These are phyloP conservation scores for Mythimna albipuncta DNA, from an alignment of 2,888 invertebrate genomes.

Conservation along the genomic window DNA sequence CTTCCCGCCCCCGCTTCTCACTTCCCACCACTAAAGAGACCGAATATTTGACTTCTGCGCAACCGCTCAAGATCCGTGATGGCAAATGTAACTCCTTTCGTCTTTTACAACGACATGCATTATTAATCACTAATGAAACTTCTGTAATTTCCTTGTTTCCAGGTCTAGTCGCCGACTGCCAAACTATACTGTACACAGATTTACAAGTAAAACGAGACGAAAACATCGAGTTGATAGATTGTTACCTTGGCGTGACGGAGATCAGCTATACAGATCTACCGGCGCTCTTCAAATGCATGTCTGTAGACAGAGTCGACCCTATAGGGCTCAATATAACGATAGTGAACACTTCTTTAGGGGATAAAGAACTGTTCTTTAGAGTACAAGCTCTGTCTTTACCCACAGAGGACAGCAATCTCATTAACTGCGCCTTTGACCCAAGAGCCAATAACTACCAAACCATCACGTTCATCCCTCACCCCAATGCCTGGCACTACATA, in stretches of 20 bases:
- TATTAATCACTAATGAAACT: neutral
- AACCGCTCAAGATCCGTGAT: no score
- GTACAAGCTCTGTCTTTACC: conserved; percentile 90
- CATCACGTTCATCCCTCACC: conserved; percentile 89
- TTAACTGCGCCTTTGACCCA: conserved; percentile 87
- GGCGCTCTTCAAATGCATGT: conserved; percentile 88
- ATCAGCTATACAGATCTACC: conserved; percentile 76
- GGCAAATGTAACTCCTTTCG: no score
- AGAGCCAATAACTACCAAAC: conserved; percentile 78
- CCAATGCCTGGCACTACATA: conserved; percentile 92
- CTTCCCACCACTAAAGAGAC: no score
- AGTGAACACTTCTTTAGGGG: conserved; percentile 76
- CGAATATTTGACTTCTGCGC: no score
- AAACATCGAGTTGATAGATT: conserved; percentile 79
- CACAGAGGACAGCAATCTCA: conserved; percentile 84
- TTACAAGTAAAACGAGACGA: conserved; percentile 90
- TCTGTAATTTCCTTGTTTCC: conserved; percentile 71
- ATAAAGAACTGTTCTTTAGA: conserved; percentile 78
- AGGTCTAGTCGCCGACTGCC: conserved; percentile 93
- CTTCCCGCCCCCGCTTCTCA: no score
- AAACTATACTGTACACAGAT: conserved; percentile 92
- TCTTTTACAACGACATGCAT: no score
- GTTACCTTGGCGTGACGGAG: conserved; percentile 73
- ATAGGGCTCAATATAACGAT: conserved; percentile 82
- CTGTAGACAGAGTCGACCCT: conserved; percentile 75